phyloP scores from a whole-genome alignment of 2,888 invertebrate species.

The Drosophila cognata region DNA sequence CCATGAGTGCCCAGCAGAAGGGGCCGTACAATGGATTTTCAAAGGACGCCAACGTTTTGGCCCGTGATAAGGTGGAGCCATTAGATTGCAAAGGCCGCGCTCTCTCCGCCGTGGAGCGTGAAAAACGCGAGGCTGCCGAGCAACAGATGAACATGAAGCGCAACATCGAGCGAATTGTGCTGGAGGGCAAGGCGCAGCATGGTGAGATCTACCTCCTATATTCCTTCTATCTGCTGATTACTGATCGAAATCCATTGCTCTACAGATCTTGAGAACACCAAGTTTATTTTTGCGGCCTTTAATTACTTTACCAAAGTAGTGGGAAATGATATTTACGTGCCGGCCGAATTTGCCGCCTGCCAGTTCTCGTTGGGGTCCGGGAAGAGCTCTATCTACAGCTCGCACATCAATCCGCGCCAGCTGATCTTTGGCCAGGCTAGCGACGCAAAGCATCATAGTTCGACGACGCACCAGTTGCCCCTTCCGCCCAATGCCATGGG shows the following conservation, averaged over 20 bases:
- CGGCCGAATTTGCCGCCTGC: constrained; percentile 86
- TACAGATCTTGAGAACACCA: constrained; percentile 75
- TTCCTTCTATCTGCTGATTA: neutral
- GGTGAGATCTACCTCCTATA: constrained; percentile 51
- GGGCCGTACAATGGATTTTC: constrained; percentile 72
- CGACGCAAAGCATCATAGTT: constrained; percentile 84
- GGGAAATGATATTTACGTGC: constrained; percentile 82
- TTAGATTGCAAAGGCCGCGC: constrained; percentile 75
- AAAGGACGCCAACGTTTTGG: constrained; percentile 52
- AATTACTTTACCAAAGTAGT: constrained; percentile 81
- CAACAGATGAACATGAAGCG: constrained; percentile 73
- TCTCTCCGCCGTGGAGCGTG: constrained; percentile 61
- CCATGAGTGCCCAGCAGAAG: constrained; percentile 71
- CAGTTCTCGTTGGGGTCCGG: constrained; percentile 86
- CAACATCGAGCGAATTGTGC: constrained; percentile 72
- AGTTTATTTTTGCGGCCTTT: constrained; percentile 78
- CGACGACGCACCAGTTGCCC: constrained; percentile 85
- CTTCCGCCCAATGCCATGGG: constrained; percentile 84
- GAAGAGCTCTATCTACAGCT: constrained; percentile 82
- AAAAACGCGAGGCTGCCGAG: constrained; percentile 57
- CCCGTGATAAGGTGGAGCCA: constrained; percentile 38
- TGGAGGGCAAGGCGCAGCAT: constrained; percentile 52
- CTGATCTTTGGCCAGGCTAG: constrained; percentile 85
- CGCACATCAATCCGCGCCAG: constrained; percentile 84
- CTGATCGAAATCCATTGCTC: neutral